These are phyloP conservation scores for Yoshiicerus persimilis DNA, from an alignment of 1,140 invertebrate genomes.

Conservation along the genomic window DNA sequence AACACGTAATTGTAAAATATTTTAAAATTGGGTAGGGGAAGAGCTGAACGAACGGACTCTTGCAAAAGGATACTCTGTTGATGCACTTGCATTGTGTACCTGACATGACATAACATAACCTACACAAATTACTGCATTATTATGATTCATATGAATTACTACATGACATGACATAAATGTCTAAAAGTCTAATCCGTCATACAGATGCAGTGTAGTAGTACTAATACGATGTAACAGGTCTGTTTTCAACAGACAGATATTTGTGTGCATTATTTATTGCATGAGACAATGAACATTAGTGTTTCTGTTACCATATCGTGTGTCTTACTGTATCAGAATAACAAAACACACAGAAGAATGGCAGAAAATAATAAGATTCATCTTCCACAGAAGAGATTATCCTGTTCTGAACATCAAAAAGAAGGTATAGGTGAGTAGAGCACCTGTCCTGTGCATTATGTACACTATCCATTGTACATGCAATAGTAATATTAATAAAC, in stretches of 20 bases:
- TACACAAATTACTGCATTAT: slow-evolving; percentile 8
- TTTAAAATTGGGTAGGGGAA: background rate
- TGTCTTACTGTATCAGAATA: background rate
- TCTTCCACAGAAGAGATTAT: background rate
- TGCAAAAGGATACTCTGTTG: background rate
- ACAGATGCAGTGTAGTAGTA: background rate
- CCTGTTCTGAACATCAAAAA: background rate
- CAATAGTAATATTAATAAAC: background rate
- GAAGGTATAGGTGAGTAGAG: background rate
- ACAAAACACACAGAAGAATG: background rate
- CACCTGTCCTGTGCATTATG: background rate
- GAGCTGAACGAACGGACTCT: background rate
- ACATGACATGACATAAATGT: background rate
- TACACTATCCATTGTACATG: background rate
- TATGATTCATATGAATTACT: background rate
- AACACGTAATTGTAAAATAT: background rate
- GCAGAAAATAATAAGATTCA: background rate
- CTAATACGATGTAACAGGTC: background rate
- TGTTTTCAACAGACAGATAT: no score
- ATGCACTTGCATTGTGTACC: background rate
- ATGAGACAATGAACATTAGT: background rate
- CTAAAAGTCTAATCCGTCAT: background rate
- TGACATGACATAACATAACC: slow-evolving; percentile 19
- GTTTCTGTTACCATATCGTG: background rate
- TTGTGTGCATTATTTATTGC: background rate